Percentiles rank a stretch among this genome's conserved stretches.
These are phyloP conservation scores for Caenorhabditis latens DNA, from an alignment of 1,140 invertebrate species.

Conservation along the genomic window DNA sequence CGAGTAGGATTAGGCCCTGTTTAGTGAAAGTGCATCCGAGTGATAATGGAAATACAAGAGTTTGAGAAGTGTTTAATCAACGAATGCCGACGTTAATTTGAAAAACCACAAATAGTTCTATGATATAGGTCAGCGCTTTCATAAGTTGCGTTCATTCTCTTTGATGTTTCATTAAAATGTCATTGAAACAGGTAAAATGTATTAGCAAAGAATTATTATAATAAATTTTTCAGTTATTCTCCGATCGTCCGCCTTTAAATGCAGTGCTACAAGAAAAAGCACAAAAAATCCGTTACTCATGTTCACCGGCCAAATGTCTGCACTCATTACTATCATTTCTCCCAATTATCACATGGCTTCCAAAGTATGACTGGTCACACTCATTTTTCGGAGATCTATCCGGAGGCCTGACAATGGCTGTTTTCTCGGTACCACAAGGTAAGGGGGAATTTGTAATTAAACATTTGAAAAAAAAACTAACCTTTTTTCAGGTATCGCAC, in stretches of 20 bases:
- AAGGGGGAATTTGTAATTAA: background rate
- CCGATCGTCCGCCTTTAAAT: slow-evolving; percentile 44
- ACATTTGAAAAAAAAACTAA: background rate
- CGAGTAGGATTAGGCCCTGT: slow-evolving; percentile 22
- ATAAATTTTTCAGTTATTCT: slow-evolving; percentile 9
- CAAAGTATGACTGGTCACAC: slow-evolving; percentile 68
- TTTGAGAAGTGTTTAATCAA: background rate
- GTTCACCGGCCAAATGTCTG: slow-evolving; percentile 14
- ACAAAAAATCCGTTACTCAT: slow-evolving; percentile 32
- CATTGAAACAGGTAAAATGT: slow-evolving; percentile 13
- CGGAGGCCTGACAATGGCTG: slow-evolving; percentile 75
- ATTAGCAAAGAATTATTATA: background rate
- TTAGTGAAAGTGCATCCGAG: slow-evolving; percentile 4
- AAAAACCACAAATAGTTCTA: slow-evolving; percentile 1
- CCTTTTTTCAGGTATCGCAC: slow-evolving; percentile 71
- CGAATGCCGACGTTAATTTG: background rate
- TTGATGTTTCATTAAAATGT: background rate
- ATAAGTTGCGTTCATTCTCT: background rate
- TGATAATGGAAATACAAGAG: background rate
- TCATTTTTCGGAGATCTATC: slow-evolving; percentile 76
- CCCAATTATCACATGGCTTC: slow-evolving; percentile 71
- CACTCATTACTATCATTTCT: slow-evolving; percentile 65
- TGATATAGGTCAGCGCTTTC: background rate
- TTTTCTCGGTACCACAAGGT: slow-evolving; percentile 75
- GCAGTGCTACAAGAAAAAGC: slow-evolving; percentile 48